Conservation (phyloP, 2,797 vertebrate species). For the Alfaro cultratus region DNA sequence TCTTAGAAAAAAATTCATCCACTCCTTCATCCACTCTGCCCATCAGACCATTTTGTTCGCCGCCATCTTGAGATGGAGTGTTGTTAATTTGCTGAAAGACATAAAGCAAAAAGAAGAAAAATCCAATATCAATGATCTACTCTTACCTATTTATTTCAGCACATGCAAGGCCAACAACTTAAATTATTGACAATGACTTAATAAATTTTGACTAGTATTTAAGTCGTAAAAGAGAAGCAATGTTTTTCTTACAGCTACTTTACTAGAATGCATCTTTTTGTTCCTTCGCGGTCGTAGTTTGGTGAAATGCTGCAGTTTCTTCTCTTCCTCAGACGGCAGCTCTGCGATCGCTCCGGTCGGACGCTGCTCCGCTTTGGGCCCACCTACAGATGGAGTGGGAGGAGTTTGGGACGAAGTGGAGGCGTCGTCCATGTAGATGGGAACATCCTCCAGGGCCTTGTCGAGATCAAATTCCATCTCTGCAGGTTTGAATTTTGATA, state of each 20-base stretch:
- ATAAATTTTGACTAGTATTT: background rate
- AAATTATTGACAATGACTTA: background rate
- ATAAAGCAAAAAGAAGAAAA: constrained; percentile 9
- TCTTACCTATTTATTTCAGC: background rate
- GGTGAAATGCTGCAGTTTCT: constrained; percentile 95
- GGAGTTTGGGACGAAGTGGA: constrained; percentile 63
- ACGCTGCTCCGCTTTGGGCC: constrained; percentile 82
- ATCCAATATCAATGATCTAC: background rate
- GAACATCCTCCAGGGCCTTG: constrained; percentile 94
- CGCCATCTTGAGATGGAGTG: constrained; percentile 84
- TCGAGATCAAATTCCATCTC: constrained; percentile 99
- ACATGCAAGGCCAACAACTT: background rate
- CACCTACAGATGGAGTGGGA: constrained; percentile 63
- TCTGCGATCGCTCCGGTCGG: constrained; percentile 85
- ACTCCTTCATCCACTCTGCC: constrained; percentile 97
- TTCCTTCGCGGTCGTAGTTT: constrained; percentile 92
- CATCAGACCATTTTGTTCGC: constrained; percentile 94
- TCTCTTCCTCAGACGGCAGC: constrained; percentile 93
- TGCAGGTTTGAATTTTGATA: constrained; percentile 47
- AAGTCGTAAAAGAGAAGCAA: background rate
- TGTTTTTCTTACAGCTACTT: constrained; percentile 86
- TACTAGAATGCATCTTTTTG: constrained; percentile 92
- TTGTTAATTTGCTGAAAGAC: constrained; percentile 80
- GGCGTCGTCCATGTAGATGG: constrained; percentile 89
- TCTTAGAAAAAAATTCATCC: constrained; percentile 97